A percentile compares a stretch with the other conserved stretches of the same genome.
Conservation (phyloP, 92 coral and sea anemone genomes). For the Paragorgia papillata region DNA sequence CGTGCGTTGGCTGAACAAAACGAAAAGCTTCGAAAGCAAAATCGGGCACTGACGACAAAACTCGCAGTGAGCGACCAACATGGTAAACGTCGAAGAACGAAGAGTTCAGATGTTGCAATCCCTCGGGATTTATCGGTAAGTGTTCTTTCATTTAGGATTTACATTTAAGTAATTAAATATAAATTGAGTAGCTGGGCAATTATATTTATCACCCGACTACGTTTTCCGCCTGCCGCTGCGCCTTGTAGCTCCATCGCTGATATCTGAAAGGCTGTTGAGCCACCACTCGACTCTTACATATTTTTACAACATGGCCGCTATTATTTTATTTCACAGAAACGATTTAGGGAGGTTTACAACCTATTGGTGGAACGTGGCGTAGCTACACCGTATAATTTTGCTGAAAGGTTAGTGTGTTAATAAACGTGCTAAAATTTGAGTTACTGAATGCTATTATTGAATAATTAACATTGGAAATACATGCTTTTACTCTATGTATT, state of each 20-base stretch:
- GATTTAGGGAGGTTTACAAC: neutral
- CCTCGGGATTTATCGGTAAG: neutral
- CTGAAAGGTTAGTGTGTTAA: constrained; percentile 12
- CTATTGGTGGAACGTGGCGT: neutral
- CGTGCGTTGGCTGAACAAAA: neutral
- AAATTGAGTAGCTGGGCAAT: too few species aligned
- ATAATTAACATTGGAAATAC: too few species aligned
- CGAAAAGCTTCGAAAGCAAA: neutral
- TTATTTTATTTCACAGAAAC: neutral
- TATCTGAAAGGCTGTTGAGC: too few species aligned
- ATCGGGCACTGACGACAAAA: neutral
- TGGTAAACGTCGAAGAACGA: neutral
- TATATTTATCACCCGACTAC: too few species aligned
- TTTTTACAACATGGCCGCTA: too few species aligned
- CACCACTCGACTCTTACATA: too few species aligned
- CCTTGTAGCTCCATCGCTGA: too few species aligned
- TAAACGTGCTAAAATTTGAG: too few species aligned
- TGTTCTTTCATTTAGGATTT: too few species aligned
- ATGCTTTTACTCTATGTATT: too few species aligned
- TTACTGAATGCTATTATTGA: too few species aligned
- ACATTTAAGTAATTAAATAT: neutral
- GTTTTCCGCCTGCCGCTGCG: too few species aligned
- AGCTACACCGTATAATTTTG: neutral
- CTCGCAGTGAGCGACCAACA: neutral
- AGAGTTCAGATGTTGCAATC: neutral